Base-by-base conservation (phyloP, 2,113 vertebrate genomes). In the Nesoenas mayeri region DNA sequence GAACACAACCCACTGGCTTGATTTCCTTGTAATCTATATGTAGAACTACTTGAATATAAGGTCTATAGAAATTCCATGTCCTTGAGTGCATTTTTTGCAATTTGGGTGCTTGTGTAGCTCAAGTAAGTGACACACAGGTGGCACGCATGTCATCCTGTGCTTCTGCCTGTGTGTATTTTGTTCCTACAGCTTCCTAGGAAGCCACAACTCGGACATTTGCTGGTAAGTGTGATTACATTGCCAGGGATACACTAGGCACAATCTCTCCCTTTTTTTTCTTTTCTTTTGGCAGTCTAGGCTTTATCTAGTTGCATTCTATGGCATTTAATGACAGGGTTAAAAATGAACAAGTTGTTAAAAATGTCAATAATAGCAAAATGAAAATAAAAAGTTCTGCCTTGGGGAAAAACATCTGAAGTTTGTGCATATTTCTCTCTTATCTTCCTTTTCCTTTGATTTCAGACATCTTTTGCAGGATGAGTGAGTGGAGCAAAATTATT, bases 91-190 rank as follows among this genome's bases (percentile, higher is more conserved):
- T 86, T 70, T 78, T 24, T 1, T 50, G 62, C 29, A 6, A 4
- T 77, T 85, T 54, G 69, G 6, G 38, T 58, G 36, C 16, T 50
- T 91, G 24, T n/a, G 11, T 58, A 34, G 48, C 70, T 82, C 29
- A 13, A 7, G 47, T 38, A 9, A 36, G 34, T n/a, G 58, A 53
- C 11, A 36, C 32, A 12, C 18, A 53, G 51, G 20, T 47, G 31
- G 28, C 0, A 0, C 4, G 3, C 5, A 1, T 13, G 26, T 70
- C 48, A 5, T 10, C 32, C 10, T 15, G 15, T 16, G 19, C 21
- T 48, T 42, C 12, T 57, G 53, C 44, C n/a, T 48, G 1, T 7
- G 13, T 17, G 4, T 29, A 4, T 60, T n/a, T 29, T 65, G 66
- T 67, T 83, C 48, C 2, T 15, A 6, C 25, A 42, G 19, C 42